phyloP scores from a whole-genome alignment of 2,797 vertebrate genomes.

The Amblyopsis hoosieri region DNA sequence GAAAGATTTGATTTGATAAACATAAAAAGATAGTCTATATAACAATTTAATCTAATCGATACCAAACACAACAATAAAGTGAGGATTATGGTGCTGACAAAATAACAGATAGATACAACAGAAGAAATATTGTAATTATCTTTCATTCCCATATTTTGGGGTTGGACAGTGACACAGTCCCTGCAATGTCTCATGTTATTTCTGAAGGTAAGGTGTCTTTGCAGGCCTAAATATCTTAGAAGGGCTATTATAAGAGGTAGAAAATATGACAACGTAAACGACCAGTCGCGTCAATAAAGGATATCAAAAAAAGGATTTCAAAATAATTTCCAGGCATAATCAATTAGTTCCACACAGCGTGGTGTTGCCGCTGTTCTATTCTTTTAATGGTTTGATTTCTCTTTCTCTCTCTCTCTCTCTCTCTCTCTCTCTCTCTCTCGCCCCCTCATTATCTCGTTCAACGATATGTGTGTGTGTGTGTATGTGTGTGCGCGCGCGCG shows the following conservation, averaged over 20 bases:
- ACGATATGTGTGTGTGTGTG: no score
- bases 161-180: neutral
- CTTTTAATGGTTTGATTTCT: constrained; percentile 2
- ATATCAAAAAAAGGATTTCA: constrained; percentile 45
- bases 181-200: neutral
- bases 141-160: no score
- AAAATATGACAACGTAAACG: constrained; percentile 42
- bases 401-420: no score
- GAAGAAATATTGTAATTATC: neutral
- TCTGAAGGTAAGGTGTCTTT: neutral
- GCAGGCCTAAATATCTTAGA: no score
- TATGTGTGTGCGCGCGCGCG: no score
- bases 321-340: constrained; percentile 56
- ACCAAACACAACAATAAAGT: no score
- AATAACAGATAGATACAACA: neutral
- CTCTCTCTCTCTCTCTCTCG: no score
- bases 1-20: no score
- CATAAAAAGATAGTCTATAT: no score
- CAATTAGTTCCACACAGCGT: constrained; percentile 60
- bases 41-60: no score
- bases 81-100: neutral
- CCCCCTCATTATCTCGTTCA: no score
- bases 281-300: constrained; percentile 36
- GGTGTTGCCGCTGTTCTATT: constrained; percentile 19
- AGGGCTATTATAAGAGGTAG: constrained; percentile 20